Evolutionary conservation across 2,888 invertebrate genomes (phyloP), one percentile per base, ranked within the genome.

Genomic region (Caenorhabditis sulstoni): DNA sequence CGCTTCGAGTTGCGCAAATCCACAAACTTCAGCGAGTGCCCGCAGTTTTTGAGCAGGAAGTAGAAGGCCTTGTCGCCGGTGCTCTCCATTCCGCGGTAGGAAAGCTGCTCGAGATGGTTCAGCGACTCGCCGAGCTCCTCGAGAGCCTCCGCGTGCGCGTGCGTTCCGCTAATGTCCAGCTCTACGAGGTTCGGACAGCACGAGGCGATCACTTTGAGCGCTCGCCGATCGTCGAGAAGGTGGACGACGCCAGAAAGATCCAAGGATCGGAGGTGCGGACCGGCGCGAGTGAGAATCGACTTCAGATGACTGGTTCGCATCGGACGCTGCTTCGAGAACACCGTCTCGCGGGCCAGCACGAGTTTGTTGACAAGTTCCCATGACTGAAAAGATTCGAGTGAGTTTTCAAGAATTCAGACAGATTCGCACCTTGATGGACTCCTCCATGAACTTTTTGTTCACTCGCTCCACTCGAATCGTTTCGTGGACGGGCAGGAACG

Each of bases 371-470:
- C 79, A 9, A 81, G 73, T 11, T 78, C 73, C 88, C 88, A 89
- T 1, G 88, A 84, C 81, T 84, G 71, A 58, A 85, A 81, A 52
- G 7, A 29, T 29, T 3, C 7, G 4, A 29, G 29, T 5, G 4
- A 7, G 3, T 29, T 5, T 29, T 3, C 29, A 29, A 29, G 29
- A 3, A 29, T 29, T 7, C 7, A n/a, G n/a, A n/a, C n/a, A n/a
- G n/a, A n/a, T 29, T 29, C 39, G 22, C 18, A 86, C 86, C 73
- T 85, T 89, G 14, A 89, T 85, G 0, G 87, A 85, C 11, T 82
- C 79, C 62, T 90, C 90, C 70, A 89, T 83, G 83, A 86, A 90
- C 37, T 78, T 71, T 62, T 90, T 90, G 81, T 83, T 89, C 20
- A 88, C 87, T 22, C 89, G 74, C 77, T 90, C 90, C 12, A 88